These are phyloP conservation scores for Eubasilissa regina DNA, from an alignment of 1,140 invertebrate genomes.

Conservation along the genomic window DNA sequence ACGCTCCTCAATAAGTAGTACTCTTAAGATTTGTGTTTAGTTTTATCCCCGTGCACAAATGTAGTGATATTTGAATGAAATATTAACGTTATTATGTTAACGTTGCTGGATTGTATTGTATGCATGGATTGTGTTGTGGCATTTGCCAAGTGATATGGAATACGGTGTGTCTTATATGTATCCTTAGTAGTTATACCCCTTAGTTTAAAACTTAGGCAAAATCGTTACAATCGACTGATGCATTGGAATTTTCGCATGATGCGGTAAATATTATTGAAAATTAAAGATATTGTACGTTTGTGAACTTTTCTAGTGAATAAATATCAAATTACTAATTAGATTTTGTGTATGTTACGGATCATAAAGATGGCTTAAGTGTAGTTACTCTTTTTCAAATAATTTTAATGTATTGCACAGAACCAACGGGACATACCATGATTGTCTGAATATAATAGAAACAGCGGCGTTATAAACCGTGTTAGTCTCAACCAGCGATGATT, in stretches of 20 bases:
- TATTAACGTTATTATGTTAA: background rate
- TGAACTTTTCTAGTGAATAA: background rate
- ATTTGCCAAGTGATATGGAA: slow-evolving; percentile 29
- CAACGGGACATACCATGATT: too few species aligned
- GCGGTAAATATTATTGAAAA: slow-evolving; percentile 10
- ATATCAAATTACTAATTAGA: too few species aligned
- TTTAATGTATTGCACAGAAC: background rate
- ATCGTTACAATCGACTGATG: slow-evolving; percentile 47
- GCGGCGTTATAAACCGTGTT: too few species aligned
- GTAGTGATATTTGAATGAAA: background rate
- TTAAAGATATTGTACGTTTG: slow-evolving; percentile 3
- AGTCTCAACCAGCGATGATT: too few species aligned
- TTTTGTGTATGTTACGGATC: too few species aligned
- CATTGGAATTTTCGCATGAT: slow-evolving; percentile 43
- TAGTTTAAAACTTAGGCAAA: slow-evolving; percentile 22
- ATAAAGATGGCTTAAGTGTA: too few species aligned
- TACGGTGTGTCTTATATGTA: slow-evolving; percentile 39
- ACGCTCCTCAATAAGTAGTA: too few species aligned
- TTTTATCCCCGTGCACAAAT: too few species aligned
- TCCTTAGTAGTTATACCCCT: slow-evolving; percentile 32
- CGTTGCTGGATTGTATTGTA: background rate
- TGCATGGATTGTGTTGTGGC: slow-evolving; percentile 2
- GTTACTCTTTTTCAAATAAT: background rate
- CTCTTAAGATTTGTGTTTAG: too few species aligned
- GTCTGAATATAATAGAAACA: too few species aligned